Conservation (phyloP, 2,797 vertebrate genomes). For the Myoxocephalus aenaeus region DNA sequence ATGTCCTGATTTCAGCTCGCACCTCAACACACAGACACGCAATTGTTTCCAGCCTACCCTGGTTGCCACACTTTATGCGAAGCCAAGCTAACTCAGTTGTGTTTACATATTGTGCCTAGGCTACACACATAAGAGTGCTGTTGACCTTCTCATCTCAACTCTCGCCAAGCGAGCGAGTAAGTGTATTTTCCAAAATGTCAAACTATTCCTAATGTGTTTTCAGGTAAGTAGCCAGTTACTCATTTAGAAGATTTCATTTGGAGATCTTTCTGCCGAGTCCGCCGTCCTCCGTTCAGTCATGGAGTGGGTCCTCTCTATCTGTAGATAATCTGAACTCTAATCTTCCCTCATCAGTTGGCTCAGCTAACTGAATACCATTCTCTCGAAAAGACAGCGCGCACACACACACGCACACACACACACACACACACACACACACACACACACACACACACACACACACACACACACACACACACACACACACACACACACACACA, state of each 20-base stretch:
- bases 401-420: conserved; percentile 9
- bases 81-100: background rate
- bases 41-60: background rate
- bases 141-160: conserved; percentile 7
- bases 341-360: conserved; percentile 70
- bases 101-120: background rate
- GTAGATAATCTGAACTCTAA: conserved; percentile 73
- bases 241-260: conserved; percentile 71
- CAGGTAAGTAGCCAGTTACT: conserved; percentile 55
- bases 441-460: conserved; percentile 5
- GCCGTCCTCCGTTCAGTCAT: conserved; percentile 49
- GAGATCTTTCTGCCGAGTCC: conserved; percentile 57
- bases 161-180: background rate
- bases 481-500: conserved; percentile 9
- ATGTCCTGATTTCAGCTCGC: background rate
- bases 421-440: conserved; percentile 5
- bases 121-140: background rate
- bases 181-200: conserved; percentile 8
- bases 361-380: conserved; percentile 69
- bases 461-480: conserved; percentile 7
- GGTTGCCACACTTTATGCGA: background rate
- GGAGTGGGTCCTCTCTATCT: conserved; percentile 64
- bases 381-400: conserved; percentile 49
- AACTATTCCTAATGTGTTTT: conserved; percentile 51
- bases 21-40: background rate